These are phyloP conservation scores for Clostera curtula DNA, from an alignment of 2,888 invertebrate genomes.

Conservation along the genomic window DNA sequence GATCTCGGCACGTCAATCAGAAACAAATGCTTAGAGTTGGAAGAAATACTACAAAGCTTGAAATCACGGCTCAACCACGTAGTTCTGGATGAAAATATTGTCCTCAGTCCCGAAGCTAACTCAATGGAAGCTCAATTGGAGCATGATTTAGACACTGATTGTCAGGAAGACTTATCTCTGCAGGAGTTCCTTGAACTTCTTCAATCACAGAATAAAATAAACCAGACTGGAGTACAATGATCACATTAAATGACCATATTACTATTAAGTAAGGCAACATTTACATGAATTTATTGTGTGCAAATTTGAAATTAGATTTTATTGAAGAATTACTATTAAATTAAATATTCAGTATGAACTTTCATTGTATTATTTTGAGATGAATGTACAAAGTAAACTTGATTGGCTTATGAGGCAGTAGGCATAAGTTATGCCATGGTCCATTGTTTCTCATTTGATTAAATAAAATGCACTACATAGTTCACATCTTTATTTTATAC, in stretches of 20 bases:
- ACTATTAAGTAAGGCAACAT: constrained; percentile 36
- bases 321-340: constrained; percentile 42
- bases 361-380: constrained; percentile 20
- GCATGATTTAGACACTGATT: constrained; percentile 68
- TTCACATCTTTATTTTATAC: no score
- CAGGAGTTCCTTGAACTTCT: constrained; percentile 68
- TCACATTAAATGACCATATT: constrained; percentile 16
- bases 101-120: constrained; percentile 66
- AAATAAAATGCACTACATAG: no score
- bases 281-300: constrained; percentile 60
- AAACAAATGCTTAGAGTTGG: constrained; percentile 67
- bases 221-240: constrained; percentile 55
- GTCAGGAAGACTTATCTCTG: constrained; percentile 67
- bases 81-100: constrained; percentile 66
- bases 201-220: constrained; percentile 63
- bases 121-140: constrained; percentile 66
- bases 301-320: constrained; percentile 56
- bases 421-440: no score
- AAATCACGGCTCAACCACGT: constrained; percentile 69
- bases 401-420: no score
- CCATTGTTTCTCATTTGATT: no score
- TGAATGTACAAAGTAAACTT: constrained; percentile 6
- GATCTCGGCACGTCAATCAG: constrained; percentile 67
- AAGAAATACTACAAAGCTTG: constrained; percentile 67
- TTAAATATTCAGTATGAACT: constrained; percentile 36